Evolutionary conservation across 2,888 invertebrate genomes (phyloP), one percentile per base, ranked within the genome.

Genomic region (Drosophila cognata): DNA sequence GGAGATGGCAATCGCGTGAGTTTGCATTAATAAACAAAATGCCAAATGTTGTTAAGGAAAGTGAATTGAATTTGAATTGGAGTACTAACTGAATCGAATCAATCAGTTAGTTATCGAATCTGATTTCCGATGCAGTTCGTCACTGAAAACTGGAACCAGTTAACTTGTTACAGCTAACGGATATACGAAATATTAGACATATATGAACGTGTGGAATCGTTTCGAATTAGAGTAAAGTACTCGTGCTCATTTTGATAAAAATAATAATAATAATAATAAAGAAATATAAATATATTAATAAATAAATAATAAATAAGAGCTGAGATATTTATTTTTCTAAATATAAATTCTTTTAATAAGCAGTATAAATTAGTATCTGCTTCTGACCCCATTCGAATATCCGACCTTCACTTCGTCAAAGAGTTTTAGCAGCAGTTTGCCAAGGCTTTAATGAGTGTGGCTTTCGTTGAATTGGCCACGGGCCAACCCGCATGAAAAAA

Each of bases 401-500:
- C 13, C 33, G 33, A 33, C 33, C 33, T 11, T 33, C 33, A 33
- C 10, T 33, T 33, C 4, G 33, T 33, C 33, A 33, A 33, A 11
- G 33, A 53, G 55, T 59, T 56, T 55, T 16, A 33, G 21, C 21
- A 50, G 6, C 57, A 60, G 21, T 64, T 71, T 71, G 65, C 65
- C 65, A 65, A 51, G 56, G 28, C 11, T 52, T n/a, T 25, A 13
- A 36, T 29, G 38, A 7, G 53, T 21, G 60, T 11, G 60, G 52
- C 46, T 61, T 36, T 31, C 29, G 46, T 69, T 50, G 48, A 71
- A 71, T 72, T 72, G 64, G 64, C 50, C 58, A 38, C 36, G 48
- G n/a, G 48, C 36, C 38, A 51, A 46, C 72, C 72, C 71, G 71
- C 72, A 72, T 66, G 43, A 29, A 25, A 53, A 35, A 56, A 28